Conservation (phyloP, 2,888 invertebrate genomes). For the Pandemis corylana region DNA sequence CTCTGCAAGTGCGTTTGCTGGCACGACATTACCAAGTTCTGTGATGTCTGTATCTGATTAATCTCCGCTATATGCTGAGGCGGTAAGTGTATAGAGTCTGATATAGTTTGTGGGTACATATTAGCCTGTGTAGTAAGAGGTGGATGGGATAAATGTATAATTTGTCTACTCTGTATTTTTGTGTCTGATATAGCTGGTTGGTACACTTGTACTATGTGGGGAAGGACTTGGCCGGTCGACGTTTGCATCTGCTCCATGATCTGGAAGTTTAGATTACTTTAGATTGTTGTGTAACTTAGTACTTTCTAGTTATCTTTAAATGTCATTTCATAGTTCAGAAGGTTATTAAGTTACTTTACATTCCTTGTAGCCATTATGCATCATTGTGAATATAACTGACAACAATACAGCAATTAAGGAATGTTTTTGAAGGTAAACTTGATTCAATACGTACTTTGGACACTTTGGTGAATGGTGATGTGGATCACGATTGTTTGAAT, state of each 20-base stretch:
- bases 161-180: slow-evolving; percentile 62
- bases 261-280: slow-evolving; percentile 24
- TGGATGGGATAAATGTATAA: slow-evolving; percentile 69
- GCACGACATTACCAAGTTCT: slow-evolving; percentile 74
- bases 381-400: neutral
- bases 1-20: slow-evolving; percentile 68
- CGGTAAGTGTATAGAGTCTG: slow-evolving; percentile 68
- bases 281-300: slow-evolving; percentile 3
- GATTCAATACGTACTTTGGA: slow-evolving; percentile 21
- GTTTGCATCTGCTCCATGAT: slow-evolving; percentile 74
- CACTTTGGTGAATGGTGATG: slow-evolving; percentile 35
- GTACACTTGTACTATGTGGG: slow-evolving; percentile 74
- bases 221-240: slow-evolving; percentile 54
- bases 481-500: slow-evolving; percentile 24
- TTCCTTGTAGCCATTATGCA: neutral
- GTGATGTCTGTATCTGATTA: slow-evolving; percentile 60
- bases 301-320: slow-evolving; percentile 1
- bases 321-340: neutral
- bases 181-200: slow-evolving; percentile 58
- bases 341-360: neutral
- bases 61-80: slow-evolving; percentile 59
- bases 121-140: slow-evolving; percentile 66
- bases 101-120: slow-evolving; percentile 70
- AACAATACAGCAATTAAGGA: neutral
- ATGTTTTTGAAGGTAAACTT: slow-evolving; percentile 6